phyloP scores from a whole-genome alignment of 2,113 vertebrate genomes.

The Crotalus tigris region DNA sequence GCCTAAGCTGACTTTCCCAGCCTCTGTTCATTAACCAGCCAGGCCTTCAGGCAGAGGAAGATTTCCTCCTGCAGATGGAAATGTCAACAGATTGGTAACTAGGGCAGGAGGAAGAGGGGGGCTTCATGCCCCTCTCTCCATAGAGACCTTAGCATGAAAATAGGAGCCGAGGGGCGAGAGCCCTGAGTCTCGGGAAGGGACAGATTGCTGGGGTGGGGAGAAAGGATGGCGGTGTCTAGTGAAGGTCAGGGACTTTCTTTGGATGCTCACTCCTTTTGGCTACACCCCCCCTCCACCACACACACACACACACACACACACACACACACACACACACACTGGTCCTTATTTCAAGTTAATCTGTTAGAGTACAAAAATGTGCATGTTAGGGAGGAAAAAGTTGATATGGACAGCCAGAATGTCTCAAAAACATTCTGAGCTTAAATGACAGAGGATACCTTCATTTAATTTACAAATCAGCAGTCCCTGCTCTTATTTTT shows the following conservation, averaged over 20 bases:
- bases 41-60: conserved; percentile 41
- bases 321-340: too few species aligned
- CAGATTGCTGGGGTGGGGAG: conserved; percentile 38
- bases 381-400: background rate
- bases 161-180: conserved; percentile 40
- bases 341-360: background rate
- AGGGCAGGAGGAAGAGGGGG: conserved; percentile 26
- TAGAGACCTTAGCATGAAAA: conserved; percentile 61
- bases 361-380: background rate
- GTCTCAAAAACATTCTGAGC: background rate
- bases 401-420: background rate
- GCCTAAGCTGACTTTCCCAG: background rate
- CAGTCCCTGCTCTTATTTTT: background rate
- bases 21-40: background rate
- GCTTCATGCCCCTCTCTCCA: conserved; percentile 44
- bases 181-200: conserved; percentile 32
- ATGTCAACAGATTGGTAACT: conserved; percentile 63
- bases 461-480: background rate
- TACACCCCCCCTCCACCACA: background rate
- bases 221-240: conserved; percentile 41
- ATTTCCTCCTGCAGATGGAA: conserved; percentile 59
- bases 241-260: background rate
- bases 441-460: background rate
- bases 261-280: background rate
- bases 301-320: too few species aligned